Evolutionary conservation across 2,797 vertebrate species (phyloP), one percentile per base, ranked within the genome.

Genomic region (Pagetopsis macropterus): DNA sequence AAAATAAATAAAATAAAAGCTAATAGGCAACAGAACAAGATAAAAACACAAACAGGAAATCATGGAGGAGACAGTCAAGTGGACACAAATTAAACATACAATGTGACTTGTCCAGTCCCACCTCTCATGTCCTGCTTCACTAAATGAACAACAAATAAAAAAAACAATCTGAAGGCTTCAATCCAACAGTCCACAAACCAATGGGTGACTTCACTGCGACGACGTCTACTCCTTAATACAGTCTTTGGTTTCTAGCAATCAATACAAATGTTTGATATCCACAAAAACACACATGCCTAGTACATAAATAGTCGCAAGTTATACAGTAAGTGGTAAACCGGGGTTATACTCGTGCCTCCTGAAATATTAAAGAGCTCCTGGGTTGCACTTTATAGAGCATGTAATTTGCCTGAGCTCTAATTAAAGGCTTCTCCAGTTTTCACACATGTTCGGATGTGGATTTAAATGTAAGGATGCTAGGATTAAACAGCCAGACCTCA

Each of bases 371-470:
- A 84, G 61, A 68, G 61, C 65, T 49, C 51, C 58, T 65, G 66
- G 31, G 63, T 58, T 78, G 56, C 70, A 59, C 40, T 83, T 86
- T 76, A 86, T 73, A 15, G 54, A 81, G 64, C 57, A 31, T 82
- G 80, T 83, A 52, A 84, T 88, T 87, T 77, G 49, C 61, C 43
- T 41, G 55, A 65, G 59, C 31, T 51, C 67, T 81, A 88, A 90
- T 89, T 82, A 88, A 76, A 83, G 75, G 67, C 72, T 62, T 84
- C 71, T 74, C 33, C 65, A 66, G 67, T 76, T 87, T 88, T 82
- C 72, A 79, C 86, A 75, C 65, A 70, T 75, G 87, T 74, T 13
- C 33, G 59, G 61, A 70, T 72, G 78, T 52, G 66, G 80, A 87
- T 76, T 81, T 48, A 71, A 84, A 70, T 54, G 44, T 70, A 31